These are phyloP conservation scores for Diacarnus erythraeanus DNA, from an alignment of 37 sponge, comb jelly and placozoan species.

Conservation along the genomic window DNA sequence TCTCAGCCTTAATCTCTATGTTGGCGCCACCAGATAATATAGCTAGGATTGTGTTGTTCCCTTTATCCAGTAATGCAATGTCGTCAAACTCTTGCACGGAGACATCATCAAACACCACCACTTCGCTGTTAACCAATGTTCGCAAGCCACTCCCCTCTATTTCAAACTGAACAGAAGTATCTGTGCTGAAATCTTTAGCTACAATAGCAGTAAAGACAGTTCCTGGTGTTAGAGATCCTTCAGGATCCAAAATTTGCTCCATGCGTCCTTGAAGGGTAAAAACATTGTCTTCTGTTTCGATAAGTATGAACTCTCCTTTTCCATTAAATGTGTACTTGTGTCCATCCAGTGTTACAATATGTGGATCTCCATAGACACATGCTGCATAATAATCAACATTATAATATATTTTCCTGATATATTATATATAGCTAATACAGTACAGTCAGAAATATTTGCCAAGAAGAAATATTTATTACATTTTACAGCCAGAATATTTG, in stretches of 20 bases:
- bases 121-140: slow-evolving; percentile 37
- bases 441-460: no score
- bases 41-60: slow-evolving; percentile 28
- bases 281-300: slow-evolving; percentile 28
- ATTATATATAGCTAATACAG: not conserved
- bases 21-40: slow-evolving; percentile 34
- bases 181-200: slow-evolving; percentile 6
- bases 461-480: no score
- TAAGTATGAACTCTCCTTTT: slow-evolving; percentile 67
- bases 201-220: slow-evolving; percentile 52
- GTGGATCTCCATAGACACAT: slow-evolving; percentile 73
- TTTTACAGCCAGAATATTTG: no score
- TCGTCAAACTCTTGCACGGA: slow-evolving; percentile 30
- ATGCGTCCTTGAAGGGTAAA: slow-evolving; percentile 51
- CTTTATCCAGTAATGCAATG: slow-evolving; percentile 20
- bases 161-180: slow-evolving; percentile 57
- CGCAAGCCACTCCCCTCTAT: not conserved
- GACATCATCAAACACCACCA: slow-evolving; percentile 46
- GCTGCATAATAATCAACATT: slow-evolving; percentile 33
- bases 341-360: slow-evolving; percentile 71
- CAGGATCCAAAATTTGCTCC: not conserved
- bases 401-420: not conserved
- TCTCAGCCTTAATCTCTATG: slow-evolving; percentile 28
- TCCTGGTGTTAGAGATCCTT: not conserved
- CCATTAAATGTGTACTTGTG: slow-evolving; percentile 75